Base-by-base conservation (phyloP, 2,888 invertebrate species). In the Cephus spinipes region DNA sequence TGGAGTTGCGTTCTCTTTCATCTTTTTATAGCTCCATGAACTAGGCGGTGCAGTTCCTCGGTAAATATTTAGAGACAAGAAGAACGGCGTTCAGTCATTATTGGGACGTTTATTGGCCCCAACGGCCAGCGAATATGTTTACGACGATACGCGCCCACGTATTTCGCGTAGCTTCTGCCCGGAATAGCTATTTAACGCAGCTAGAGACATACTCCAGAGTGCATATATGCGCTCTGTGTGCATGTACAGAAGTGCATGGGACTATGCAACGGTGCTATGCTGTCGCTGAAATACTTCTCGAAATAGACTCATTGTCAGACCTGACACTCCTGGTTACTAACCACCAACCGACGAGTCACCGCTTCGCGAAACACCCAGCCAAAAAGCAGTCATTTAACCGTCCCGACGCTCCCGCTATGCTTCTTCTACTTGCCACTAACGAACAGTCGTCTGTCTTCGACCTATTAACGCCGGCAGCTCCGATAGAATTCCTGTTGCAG, bases 31-130 rank as follows among this genome's bases (percentile, higher is more conserved):
- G 81, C 80, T 78, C 77, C 81, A 82, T 82, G 80, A 83, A 84
- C 79, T 79, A 74, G 77, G 74, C 76, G 77, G 75, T 74, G 68
- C 73, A 71, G 69, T 75, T 78, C 76, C 80, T 81, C 82, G 84
- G 83, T 85, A 87, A 87, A 88, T 87, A 87, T 87, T 85, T 84
- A 82, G 81, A 82, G 85, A 85, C 86, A 84, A 84, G 84, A 84
- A 87, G 84, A 85, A 86, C 83, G 83, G 76, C 79, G 79, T 80
- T 83, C 83, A 81, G 85, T 86, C 86, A 87, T 87, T 87, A 88
- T 87, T 84, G 86, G 83, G 86, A 87, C 87, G 84, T 88, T 88
- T 87, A 88, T 87, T 87, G 85, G 86, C 80, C 82, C 82, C 81
- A 79, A 80, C 84, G 79, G 83, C 81, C 82, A 79, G 77, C 79